Evolutionary conservation across 2,888 invertebrate species (phyloP).

Genomic region (Papilio demoleus): DNA sequence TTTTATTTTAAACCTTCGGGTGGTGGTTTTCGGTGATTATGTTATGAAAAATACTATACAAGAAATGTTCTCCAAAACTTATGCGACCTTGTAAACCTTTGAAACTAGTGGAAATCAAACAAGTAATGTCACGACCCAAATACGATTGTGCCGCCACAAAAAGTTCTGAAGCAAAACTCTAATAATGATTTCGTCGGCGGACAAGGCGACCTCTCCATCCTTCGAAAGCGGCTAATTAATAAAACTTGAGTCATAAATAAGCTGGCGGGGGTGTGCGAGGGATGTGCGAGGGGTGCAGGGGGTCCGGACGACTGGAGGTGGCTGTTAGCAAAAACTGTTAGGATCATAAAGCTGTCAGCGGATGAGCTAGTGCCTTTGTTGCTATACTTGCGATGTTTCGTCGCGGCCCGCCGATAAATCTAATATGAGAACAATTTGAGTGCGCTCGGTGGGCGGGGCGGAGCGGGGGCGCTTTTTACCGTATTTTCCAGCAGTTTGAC

Average conservation of each 20-base stretch:
- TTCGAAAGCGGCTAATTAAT: constrained; percentile 78
- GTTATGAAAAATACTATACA: background rate
- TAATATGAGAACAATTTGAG: constrained; percentile 74
- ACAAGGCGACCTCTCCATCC: constrained; percentile 51
- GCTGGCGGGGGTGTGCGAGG: constrained; percentile 45
- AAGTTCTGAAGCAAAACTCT: constrained; percentile 18
- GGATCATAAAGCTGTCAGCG: constrained; percentile 82
- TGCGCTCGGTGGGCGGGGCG: constrained; percentile 51
- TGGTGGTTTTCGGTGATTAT: background rate
- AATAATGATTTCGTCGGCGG: constrained; percentile 19
- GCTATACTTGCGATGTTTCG: constrained; percentile 67
- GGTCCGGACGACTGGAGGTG: constrained; percentile 57
- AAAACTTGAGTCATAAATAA: constrained; percentile 80
- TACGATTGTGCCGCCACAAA: constrained; percentile 11
- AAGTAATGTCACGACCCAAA: constrained; percentile 6
- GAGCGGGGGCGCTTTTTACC: constrained; percentile 30
- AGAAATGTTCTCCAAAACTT: background rate
- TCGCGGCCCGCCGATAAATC: constrained; percentile 72
- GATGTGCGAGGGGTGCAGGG: constrained; percentile 33
- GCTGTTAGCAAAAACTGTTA: constrained; percentile 83
- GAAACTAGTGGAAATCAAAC: background rate
- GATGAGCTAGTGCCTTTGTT: constrained; percentile 82
- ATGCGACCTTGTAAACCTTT: too few relatives aligned
- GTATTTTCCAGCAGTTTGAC: constrained; percentile 27
- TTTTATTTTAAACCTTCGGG: background rate